Base-by-base conservation (phyloP, 2,888 invertebrate genomes). In the Mythimna loreyi region DNA sequence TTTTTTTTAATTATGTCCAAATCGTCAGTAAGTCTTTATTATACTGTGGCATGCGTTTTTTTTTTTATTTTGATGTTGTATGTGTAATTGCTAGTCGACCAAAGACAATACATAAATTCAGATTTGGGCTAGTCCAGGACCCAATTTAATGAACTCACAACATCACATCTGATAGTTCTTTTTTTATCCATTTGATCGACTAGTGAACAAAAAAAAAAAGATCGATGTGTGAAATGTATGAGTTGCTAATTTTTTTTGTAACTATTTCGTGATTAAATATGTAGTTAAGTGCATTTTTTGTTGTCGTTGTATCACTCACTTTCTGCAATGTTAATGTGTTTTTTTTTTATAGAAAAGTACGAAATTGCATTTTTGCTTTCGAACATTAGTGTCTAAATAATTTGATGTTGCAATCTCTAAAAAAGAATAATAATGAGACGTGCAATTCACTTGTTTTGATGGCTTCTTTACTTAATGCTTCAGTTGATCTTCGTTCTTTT, bases 241-340 rank as follows among this genome's bases (percentile, higher is more conserved):
- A 64, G n/a, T 43, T 43, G 56, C 28, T 2, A 28, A 16, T 56
- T 28, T 68, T 61, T 53, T 40, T 36, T 3, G 5, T 9, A 56
- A 21, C 40, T 11, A 30, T 45, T 52, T 59, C 61, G 52, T 65
- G 28, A 23, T 53, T 58, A 53, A 60, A 36, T 11, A 49, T 21
- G n/a, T n/a, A n/a, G n/a, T 7, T 11, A 19, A 43, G 56, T 60
- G 56, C 28, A 59, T 53, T 71, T 58, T 61, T 72, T 72, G 49
- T 63, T 33, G 52, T 65, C 50, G 33, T 30, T 40, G 25, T 33
- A 1, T 8, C 8, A 36, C 52, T 47, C 23, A 60, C 70, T 62
- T 59, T 68, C 53, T 62, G 45, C 30, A 61, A 49, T 69, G 65
- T 77, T 74, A 43, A 70, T 75, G 43, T 58, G 53, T 63, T 45